These are phyloP conservation scores for Chironex yamaguchii DNA, from an alignment of 30 jellyfish, hydroid and myxozoan species.

Conservation along the genomic window DNA sequence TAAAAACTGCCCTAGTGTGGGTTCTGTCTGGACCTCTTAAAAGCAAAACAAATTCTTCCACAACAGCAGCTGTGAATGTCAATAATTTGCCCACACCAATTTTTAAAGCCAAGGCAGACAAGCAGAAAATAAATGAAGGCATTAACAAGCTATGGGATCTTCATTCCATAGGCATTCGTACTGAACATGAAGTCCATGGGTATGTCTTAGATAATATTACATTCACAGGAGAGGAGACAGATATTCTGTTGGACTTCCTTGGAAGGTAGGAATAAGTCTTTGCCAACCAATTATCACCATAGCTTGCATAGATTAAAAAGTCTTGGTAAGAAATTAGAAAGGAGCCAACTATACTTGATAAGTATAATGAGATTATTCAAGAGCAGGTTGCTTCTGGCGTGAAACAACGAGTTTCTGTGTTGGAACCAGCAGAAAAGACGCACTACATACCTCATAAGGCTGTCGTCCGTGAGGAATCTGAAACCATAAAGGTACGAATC, in stretches of 20 bases:
- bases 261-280: slow-evolving; percentile 66
- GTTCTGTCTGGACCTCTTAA: too few relatives aligned
- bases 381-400: not conserved
- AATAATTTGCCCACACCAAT: too few relatives aligned
- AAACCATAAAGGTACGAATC: not conserved
- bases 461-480: slow-evolving; percentile 14
- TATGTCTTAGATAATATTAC: slow-evolving; percentile 24
- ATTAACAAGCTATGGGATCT: not conserved
- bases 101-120: too few relatives aligned
- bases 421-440: not conserved
- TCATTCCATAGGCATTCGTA: not conserved
- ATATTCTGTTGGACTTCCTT: slow-evolving; percentile 62
- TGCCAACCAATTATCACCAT: slow-evolving; percentile 50
- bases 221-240: slow-evolving; percentile 46
- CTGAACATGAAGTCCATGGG: slow-evolving; percentile 46
- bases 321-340: not conserved
- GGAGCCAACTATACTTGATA: not conserved
- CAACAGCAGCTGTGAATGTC: too few relatives aligned
- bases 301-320: too few relatives aligned
- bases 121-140: too few relatives aligned
- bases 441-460: slow-evolving; percentile 23
- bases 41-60: too few relatives aligned
- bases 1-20: too few relatives aligned
- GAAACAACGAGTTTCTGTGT: slow-evolving; percentile 1
- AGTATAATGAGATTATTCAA: not conserved